phyloP scores from a whole-genome alignment of 2,888 invertebrate genomes.

The Anticlea derivata region DNA sequence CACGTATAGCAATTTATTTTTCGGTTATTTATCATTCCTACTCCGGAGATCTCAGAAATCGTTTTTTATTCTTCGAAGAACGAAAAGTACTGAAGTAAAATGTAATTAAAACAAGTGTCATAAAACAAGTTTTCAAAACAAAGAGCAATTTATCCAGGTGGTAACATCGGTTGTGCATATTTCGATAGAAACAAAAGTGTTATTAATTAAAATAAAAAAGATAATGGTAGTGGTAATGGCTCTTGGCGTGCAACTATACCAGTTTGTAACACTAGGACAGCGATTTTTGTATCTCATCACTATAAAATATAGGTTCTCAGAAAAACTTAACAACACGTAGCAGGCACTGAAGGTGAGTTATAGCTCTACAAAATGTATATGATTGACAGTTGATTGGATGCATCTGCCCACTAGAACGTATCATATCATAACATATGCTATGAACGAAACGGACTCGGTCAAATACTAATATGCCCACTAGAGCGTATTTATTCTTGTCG shows the following conservation, averaged over 20 bases:
- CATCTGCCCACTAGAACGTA: too few relatives aligned
- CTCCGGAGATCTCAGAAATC: conserved; percentile 16
- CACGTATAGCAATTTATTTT: conserved; percentile 41
- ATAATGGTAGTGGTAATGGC: conserved; percentile 6
- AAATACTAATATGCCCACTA: too few relatives aligned
- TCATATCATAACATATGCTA: too few relatives aligned
- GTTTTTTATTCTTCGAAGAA: conserved; percentile 14
- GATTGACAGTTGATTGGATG: too few relatives aligned
- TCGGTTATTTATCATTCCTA: conserved; percentile 36
- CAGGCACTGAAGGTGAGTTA: background rate
- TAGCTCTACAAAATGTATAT: too few relatives aligned
- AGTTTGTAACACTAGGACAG: conserved; percentile 17
- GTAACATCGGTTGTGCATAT: conserved; percentile 10
- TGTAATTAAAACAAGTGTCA: conserved; percentile 8
- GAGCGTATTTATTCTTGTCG: too few relatives aligned
- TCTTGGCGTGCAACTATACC: conserved; percentile 21
- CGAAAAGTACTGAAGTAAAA: conserved; percentile 4
- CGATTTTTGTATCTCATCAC: too few relatives aligned
- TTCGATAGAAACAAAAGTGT: conserved; percentile 12
- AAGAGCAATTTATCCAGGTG: background rate
- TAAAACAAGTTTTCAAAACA: background rate
- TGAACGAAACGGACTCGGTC: too few relatives aligned
- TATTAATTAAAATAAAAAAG: conserved; percentile 13
- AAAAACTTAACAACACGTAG: background rate
- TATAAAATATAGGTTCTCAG: background rate